Base-by-base conservation (phyloP, 2,113 vertebrate species). In the Sminthopsis crassicaudata region DNA sequence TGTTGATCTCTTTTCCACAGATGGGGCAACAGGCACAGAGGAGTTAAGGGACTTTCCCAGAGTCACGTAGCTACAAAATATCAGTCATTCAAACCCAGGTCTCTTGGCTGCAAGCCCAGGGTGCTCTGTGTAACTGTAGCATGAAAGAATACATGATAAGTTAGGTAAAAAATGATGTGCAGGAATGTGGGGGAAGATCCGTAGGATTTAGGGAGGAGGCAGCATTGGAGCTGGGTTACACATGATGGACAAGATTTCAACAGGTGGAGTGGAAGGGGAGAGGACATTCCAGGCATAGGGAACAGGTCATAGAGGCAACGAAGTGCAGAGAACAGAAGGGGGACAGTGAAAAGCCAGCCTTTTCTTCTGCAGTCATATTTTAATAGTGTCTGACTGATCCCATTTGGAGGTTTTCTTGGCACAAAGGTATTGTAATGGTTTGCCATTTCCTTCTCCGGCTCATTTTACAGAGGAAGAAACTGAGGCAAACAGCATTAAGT, bases 281-380 rank as follows among this genome's bases (percentile, higher is more conserved):
- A 42, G n/a, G n/a, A 84, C 67, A 84, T 84, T 84, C 67, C 67
- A 84, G 67, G 67, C 67, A 84, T 84, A 84, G 67, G n/a, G 67
- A 84, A 84, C 7, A 84, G 67, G 67, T 84, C 67, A 42, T 6
- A 2, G 67, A 84, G 36, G 67, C 1, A 6, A 8, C 7, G 67
- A 42, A 84, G 67, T 23, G 19, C 67, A 23, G 67, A 7, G n/a
- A 23, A 84, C 19, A n/a, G 36, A 76, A 36, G n/a, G 36, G 67
- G 16, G 4, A n/a, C 16, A 42, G 67, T 23, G n/a, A 42, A 84
- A 42, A 84, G 67, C n/a, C 67, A 84, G 67, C 16, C 67, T 84
- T 0, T 42, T 84, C n/a, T 42, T 42, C n/a, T 76, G 14, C 60
- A n/a, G 60, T 76, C 12, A 36, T 51, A 51, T n/a, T 76, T 76